These are phyloP conservation scores for Strix aluco DNA, from an alignment of 2,113 vertebrate genomes.

Conservation along the genomic window DNA sequence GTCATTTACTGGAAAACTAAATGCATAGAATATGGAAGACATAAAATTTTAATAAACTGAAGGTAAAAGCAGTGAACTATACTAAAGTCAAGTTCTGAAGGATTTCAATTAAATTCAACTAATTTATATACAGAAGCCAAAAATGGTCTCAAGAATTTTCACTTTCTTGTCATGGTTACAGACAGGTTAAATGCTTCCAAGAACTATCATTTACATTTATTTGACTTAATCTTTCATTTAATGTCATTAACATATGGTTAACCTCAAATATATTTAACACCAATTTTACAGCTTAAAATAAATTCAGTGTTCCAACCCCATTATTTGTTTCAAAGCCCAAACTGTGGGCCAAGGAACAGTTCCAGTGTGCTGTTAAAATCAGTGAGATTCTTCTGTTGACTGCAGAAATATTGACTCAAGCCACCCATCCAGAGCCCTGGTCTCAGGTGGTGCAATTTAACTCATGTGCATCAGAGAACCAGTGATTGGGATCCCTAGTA, in stretches of 20 bases:
- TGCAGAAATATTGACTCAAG: background rate
- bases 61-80: conserved; percentile 5
- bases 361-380: background rate
- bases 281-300: conserved; percentile 10
- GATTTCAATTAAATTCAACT: conserved; percentile 12
- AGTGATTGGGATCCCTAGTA: background rate
- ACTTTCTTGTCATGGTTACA: conserved; percentile 16
- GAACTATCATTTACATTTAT: conserved; percentile 35
- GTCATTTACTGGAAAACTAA: conserved; percentile 65
- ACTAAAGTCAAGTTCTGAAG: background rate
- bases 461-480: background rate
- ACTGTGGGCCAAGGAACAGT: background rate
- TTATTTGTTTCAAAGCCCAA: background rate
- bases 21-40: conserved; percentile 50
- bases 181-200: conserved; percentile 32
- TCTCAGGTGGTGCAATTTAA: background rate
- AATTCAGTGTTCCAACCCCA: background rate
- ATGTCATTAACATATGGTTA: conserved; percentile 55
- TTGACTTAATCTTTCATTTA: conserved; percentile 30
- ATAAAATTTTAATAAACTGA: conserved; percentile 61
- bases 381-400: background rate
- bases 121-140: conserved; percentile 3
- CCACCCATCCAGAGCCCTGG: background rate
- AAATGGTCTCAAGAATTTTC: conserved; percentile 9
- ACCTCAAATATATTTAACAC: conserved; percentile 37